phyloP scores from a whole-genome alignment of 2,888 invertebrate genomes.

The Tetranychus truncatus region DNA sequence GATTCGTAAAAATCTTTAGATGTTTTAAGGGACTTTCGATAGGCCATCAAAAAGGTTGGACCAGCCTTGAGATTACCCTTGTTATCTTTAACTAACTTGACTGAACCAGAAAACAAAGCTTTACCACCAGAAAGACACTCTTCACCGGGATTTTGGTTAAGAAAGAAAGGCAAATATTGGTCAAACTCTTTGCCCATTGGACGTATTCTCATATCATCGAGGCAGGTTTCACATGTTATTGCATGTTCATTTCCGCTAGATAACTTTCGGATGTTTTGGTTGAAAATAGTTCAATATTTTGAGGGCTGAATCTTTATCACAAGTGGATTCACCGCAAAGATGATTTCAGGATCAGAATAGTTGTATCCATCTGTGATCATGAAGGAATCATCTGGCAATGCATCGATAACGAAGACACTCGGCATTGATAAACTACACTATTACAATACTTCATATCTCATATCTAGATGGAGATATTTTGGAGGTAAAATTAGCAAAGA shows the following conservation, averaged over 20 bases:
- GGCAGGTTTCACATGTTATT: constrained; percentile 17
- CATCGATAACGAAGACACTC: constrained; percentile 83
- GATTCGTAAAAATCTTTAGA: constrained; percentile 68
- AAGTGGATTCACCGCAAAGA: constrained; percentile 39
- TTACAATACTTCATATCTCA: background rate
- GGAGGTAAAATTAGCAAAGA: background rate
- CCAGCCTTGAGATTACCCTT: background rate
- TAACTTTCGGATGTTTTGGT: constrained; percentile 39
- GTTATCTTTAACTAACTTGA: background rate
- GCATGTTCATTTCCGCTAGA: constrained; percentile 45
- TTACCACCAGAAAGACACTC: constrained; percentile 64
- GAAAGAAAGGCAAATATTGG: constrained; percentile 56
- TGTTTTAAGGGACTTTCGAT: constrained; percentile 58
- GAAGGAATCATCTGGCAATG: constrained; percentile 67
- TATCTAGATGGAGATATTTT: background rate
- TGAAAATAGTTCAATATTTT: constrained; percentile 44
- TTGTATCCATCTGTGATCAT: constrained; percentile 62
- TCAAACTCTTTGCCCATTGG: constrained; percentile 44
- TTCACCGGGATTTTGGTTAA: constrained; percentile 57
- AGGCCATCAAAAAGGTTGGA: constrained; percentile 75
- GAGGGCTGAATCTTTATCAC: constrained; percentile 47
- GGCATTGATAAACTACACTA: constrained; percentile 62
- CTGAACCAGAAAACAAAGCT: constrained; percentile 34
- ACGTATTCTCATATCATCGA: constrained; percentile 35
- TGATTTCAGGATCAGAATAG: constrained; percentile 46